These are phyloP conservation scores for Meles meles DNA, from an alignment of 2,113 vertebrate species.

Conservation along the genomic window DNA sequence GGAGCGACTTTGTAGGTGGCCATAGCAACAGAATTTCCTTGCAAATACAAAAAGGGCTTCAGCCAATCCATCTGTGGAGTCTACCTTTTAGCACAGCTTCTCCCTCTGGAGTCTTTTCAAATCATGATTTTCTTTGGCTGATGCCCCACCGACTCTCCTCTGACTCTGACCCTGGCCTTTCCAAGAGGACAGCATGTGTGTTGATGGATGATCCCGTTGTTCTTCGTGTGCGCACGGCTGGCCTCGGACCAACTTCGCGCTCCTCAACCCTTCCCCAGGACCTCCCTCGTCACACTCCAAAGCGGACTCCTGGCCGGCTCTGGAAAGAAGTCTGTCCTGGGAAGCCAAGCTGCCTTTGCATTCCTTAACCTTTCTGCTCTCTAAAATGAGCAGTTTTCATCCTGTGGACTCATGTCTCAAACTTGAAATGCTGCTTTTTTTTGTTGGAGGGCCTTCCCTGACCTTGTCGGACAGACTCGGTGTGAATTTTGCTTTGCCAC, in stretches of 20 bases:
- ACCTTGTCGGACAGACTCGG: background rate
- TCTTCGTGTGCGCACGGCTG: background rate
- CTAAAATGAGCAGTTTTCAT: background rate
- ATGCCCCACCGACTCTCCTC: background rate
- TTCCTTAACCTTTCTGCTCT: background rate
- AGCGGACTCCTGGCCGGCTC: background rate
- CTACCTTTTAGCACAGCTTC: background rate
- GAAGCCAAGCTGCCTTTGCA: background rate
- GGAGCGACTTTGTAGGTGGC: background rate
- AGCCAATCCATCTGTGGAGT: background rate
- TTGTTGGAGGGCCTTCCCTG: background rate
- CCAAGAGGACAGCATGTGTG: background rate
- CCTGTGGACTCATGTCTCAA: background rate
- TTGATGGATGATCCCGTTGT: background rate
- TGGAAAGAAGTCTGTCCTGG: background rate
- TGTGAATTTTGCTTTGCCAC: background rate
- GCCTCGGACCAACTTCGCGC: background rate
- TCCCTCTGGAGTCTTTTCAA: background rate
- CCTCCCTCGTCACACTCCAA: rapidly evolving
- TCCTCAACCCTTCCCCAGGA: background rate
- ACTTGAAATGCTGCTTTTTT: background rate
- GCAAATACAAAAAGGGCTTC: background rate
- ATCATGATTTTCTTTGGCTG: background rate
- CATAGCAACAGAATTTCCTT: background rate
- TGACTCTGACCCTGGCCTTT: background rate